phyloP scores from a whole-genome alignment of 2,888 invertebrate species.

The Trichogramma dendrolimi region DNA sequence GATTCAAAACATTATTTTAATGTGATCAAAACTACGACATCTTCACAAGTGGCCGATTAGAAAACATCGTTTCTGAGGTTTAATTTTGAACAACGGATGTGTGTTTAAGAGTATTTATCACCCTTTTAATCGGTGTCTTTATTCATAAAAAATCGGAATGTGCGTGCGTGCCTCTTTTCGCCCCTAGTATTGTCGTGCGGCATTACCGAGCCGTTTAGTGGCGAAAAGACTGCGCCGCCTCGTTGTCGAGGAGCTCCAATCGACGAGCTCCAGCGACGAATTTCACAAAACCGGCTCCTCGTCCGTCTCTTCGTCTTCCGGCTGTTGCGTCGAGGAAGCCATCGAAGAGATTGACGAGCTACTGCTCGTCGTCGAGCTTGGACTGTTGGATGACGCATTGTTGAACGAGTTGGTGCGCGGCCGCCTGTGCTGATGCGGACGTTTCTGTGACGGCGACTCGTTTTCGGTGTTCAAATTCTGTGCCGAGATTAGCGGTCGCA shows the following conservation, averaged over 20 bases:
- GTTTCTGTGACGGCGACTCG: constrained; percentile 10
- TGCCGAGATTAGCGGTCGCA: constrained; percentile 71
- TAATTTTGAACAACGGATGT: no score
- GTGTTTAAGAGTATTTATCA: no score
- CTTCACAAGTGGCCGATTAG: no score
- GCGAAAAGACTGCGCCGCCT: constrained; percentile 23
- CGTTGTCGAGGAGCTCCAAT: constrained; percentile 9
- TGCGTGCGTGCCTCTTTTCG: neutral
- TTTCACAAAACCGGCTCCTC: constrained; percentile 63
- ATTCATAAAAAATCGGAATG: no score
- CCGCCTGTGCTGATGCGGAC: constrained; percentile 32
- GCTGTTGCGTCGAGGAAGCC: neutral
- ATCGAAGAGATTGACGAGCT: constrained; percentile 32
- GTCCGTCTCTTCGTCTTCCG: constrained; percentile 57
- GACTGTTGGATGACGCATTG: constrained; percentile 50
- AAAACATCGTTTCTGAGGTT: no score
- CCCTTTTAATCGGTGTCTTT: no score
- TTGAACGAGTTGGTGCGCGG: constrained; percentile 61
- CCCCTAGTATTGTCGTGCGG: constrained; percentile 9
- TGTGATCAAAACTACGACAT: no score
- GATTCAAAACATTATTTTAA: no score
- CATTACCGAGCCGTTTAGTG: constrained; percentile 10
- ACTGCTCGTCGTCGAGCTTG: constrained; percentile 47
- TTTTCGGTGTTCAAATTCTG: constrained; percentile 20
- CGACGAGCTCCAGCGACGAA: constrained; percentile 4